phyloP scores from a whole-genome alignment of 1,140 invertebrate species.

The Frieseomelitta varia region DNA sequence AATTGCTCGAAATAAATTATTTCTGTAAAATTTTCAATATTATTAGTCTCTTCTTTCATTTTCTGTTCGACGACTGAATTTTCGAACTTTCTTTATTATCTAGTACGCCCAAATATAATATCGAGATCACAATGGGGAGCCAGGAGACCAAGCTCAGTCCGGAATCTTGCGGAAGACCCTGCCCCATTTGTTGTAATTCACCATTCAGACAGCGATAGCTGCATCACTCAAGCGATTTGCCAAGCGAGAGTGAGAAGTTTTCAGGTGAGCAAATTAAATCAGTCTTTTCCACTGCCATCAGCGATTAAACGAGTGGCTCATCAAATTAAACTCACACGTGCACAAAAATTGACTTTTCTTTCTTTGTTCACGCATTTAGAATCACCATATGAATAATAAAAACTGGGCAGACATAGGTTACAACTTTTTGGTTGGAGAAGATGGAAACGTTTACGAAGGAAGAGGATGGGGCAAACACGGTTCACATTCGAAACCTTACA shows the following conservation, averaged over 20 bases:
- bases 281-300: background rate
- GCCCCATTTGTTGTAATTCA: conserved; percentile 77
- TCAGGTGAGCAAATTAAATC: conserved; percentile 67
- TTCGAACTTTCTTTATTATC: background rate
- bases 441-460: conserved; percentile 84
- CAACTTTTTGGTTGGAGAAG: conserved; percentile 83
- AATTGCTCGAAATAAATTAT: background rate
- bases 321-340: no score
- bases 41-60: fast-evolving
- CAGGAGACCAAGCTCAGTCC: conserved; percentile 31
- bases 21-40: background rate
- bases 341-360: background rate
- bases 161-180: conserved; percentile 60
- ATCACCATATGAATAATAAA: conserved; percentile 62
- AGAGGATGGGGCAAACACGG: conserved; percentile 83
- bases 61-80: background rate
- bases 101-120: conserved; percentile 66
- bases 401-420: conserved; percentile 82
- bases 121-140: conserved; percentile 74
- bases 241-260: conserved; percentile 67
- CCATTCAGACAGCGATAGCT: conserved; percentile 74
- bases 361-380: conserved; percentile 8
- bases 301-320: no score
- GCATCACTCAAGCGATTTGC: conserved; percentile 71
- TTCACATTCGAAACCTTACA: conserved; percentile 80